phyloP scores from a whole-genome alignment of 2,888 invertebrate genomes.

The Acleris literana region DNA sequence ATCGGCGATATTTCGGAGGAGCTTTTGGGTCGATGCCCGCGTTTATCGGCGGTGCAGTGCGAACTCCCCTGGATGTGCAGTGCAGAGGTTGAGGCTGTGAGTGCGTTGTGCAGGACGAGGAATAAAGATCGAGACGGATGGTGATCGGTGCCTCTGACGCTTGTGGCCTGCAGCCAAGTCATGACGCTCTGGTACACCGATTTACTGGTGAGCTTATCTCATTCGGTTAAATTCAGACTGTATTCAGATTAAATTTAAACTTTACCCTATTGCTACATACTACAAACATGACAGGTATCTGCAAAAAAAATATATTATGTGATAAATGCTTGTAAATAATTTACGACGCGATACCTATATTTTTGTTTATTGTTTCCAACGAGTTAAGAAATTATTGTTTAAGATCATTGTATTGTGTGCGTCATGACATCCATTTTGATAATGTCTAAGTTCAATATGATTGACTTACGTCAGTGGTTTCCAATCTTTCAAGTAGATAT shows the following conservation, averaged over 20 bases:
- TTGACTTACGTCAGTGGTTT: conserved; percentile 32
- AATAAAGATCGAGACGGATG: conserved; percentile 71
- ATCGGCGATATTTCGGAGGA: conserved; percentile 51
- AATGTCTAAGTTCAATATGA: conserved; percentile 6
- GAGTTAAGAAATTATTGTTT: too few species aligned
- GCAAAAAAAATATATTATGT: too few species aligned
- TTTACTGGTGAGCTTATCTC: conserved; percentile 71
- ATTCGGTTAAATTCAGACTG: conserved; percentile 10
- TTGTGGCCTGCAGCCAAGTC: conserved; percentile 74
- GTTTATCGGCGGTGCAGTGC: conserved; percentile 49
- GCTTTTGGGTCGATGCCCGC: conserved; percentile 56
- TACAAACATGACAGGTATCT: too few species aligned
- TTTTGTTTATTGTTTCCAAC: too few species aligned
- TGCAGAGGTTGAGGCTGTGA: conserved; percentile 49
- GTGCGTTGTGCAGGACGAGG: conserved; percentile 61
- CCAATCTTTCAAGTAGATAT: conserved; percentile 19
- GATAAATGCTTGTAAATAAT: too few species aligned
- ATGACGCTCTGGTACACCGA: conserved; percentile 82
- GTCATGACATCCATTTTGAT: conserved; percentile 4
- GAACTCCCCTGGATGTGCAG: conserved; percentile 38
- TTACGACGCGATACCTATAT: too few species aligned
- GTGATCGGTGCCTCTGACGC: conserved; percentile 60
- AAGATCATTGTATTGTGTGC: conserved; percentile 1
- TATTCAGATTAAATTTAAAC: too few species aligned
- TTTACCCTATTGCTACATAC: too few species aligned